Percentiles rank a stretch among this genome's conserved stretches.
Conservation (phyloP, 1,140 invertebrate species). For the Drosophila virilis region DNA sequence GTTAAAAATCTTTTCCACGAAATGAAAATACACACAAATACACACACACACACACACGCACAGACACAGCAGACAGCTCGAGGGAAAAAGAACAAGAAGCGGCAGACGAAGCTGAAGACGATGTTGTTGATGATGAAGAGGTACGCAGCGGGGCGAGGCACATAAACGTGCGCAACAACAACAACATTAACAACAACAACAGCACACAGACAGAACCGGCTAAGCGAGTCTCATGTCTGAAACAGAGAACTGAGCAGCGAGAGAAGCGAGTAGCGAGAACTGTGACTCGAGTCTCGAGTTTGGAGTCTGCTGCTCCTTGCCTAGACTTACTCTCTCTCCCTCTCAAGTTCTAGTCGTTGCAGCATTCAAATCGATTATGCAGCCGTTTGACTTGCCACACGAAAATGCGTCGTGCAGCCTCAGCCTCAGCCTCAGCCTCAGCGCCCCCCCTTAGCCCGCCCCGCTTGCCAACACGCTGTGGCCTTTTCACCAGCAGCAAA, state of each 20-base stretch:
- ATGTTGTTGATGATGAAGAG: slow-evolving; percentile 24
- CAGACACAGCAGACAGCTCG: slow-evolving; percentile 14
- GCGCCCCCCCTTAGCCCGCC: background rate
- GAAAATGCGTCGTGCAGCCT: slow-evolving; percentile 44
- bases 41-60: slow-evolving; percentile 25
- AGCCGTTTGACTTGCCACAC: slow-evolving; percentile 48
- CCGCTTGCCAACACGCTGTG: slow-evolving; percentile 11
- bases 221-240: slow-evolving; percentile 64
- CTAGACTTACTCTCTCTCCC: no score
- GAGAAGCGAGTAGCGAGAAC: background rate
- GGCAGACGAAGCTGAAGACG: background rate
- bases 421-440: slow-evolving; percentile 19
- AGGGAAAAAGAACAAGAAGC: slow-evolving; percentile 30
- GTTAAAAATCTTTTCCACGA: slow-evolving; percentile 83
- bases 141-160: slow-evolving; percentile 11
- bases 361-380: slow-evolving; percentile 78
- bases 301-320: slow-evolving; percentile 42
- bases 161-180: slow-evolving; percentile 61
- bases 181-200: slow-evolving; percentile 51
- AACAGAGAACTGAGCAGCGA: slow-evolving; percentile 26
- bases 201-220: slow-evolving; percentile 68
- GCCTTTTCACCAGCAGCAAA: slow-evolving; percentile 44
- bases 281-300: slow-evolving; percentile 22
- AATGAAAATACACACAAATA: slow-evolving; percentile 67
- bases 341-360: slow-evolving; percentile 18